Conservation (phyloP, 2,113 vertebrate genomes). For the Oryzias melastigma region DNA sequence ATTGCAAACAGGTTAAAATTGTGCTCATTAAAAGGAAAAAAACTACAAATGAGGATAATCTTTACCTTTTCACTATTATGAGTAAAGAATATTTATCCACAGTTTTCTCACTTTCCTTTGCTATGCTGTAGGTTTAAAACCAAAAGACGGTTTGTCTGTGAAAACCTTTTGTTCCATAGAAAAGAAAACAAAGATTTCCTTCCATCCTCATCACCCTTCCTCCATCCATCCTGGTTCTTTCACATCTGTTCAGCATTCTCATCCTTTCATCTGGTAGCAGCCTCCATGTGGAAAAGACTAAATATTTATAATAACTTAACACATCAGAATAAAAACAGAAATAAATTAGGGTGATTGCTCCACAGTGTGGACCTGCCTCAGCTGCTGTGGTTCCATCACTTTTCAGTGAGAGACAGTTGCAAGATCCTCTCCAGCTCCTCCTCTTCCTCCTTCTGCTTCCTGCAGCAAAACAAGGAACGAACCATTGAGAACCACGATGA, state of each 20-base stretch:
- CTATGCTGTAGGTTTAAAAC: conserved; percentile 64
- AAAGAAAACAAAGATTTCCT: conserved; percentile 47
- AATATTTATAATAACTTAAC: conserved; percentile 76
- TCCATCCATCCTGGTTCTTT: conserved; percentile 15
- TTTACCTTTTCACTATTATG: conserved; percentile 62
- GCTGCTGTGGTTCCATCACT: conserved; percentile 71
- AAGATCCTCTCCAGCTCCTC: conserved; percentile 90
- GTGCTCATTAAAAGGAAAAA: neutral
- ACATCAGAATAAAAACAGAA: conserved; percentile 65
- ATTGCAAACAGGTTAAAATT: neutral
- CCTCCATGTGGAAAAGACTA: conserved; percentile 59
- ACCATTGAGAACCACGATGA: too few relatives aligned
- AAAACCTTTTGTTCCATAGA: conserved; percentile 61
- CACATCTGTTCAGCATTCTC: conserved; percentile 4
- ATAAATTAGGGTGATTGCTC: conserved; percentile 70
- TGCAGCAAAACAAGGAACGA: conserved; percentile 21
- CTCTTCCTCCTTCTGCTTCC: conserved; percentile 78
- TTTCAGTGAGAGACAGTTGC: conserved; percentile 91
- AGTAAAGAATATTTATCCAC: conserved; percentile 26
- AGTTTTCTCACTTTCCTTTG: conserved; percentile 48
- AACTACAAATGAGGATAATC: conserved; percentile 40
- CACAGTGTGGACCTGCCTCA: conserved; percentile 36
- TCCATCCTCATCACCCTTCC: conserved; percentile 18
- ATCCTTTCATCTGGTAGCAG: conserved; percentile 52
- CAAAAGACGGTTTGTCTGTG: conserved; percentile 68